A percentile compares a stretch with the other conserved stretches of the same genome.
phyloP scores from a whole-genome alignment of 2,113 vertebrate species.

The Zosterops hypoxanthus region DNA sequence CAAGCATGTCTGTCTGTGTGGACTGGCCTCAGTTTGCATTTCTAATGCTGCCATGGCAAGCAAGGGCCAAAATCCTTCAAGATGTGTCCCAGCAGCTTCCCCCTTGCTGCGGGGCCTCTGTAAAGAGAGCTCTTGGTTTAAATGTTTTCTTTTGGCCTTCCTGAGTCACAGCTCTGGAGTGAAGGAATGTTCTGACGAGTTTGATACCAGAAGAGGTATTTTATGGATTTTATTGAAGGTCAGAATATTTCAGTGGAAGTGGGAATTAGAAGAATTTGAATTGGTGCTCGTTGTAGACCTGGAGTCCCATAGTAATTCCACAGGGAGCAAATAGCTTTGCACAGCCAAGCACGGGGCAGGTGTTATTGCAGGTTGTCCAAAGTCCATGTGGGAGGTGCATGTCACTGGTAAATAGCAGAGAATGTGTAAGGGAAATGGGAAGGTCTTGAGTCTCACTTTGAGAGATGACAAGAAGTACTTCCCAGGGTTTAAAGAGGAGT shows the following conservation, averaged over 20 bases:
- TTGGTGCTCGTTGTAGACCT: fast-evolving
- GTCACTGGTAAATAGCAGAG: neutral
- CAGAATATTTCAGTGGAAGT: neutral
- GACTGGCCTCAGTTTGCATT: neutral
- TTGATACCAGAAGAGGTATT: neutral
- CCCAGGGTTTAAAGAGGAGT: neutral
- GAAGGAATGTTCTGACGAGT: neutral
- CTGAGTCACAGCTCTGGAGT: neutral
- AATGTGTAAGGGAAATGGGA: neutral
- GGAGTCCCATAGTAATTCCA: fast-evolving
- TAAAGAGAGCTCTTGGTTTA: neutral
- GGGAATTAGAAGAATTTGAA: neutral
- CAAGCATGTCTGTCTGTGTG: neutral
- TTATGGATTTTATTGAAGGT: neutral
- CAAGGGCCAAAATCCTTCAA: neutral
- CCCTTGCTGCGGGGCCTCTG: neutral
- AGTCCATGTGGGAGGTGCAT: neutral
- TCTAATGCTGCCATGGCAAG: neutral
- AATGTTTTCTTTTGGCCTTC: neutral
- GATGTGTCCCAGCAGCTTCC: neutral
- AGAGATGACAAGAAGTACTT: neutral
- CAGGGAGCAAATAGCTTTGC: neutral
- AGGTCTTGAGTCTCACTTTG: neutral
- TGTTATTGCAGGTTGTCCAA: neutral
- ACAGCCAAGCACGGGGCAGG: neutral